Percentiles rank a stretch among this genome's conserved stretches.
Conservation (phyloP, 2,797 vertebrate species). For the Serranus cabrilla region DNA sequence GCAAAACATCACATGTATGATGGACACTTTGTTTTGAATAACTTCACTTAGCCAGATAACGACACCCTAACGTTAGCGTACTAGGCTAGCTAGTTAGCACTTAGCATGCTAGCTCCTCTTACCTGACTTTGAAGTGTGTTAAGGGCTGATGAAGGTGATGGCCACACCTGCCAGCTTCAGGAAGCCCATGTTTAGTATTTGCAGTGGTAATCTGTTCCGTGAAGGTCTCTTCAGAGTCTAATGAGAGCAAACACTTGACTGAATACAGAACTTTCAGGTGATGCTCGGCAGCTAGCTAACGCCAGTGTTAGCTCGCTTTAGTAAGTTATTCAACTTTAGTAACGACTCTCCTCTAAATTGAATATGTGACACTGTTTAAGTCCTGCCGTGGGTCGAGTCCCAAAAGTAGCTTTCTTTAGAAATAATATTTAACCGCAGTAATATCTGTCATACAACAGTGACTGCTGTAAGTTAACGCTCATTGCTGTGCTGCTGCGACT, state of each 20-base stretch:
- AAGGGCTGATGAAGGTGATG: constrained; percentile 14
- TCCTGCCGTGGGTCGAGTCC: background rate
- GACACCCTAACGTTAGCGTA: too few species aligned
- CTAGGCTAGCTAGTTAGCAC: background rate
- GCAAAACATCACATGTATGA: background rate
- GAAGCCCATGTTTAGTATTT: constrained; percentile 32
- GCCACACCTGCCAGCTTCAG: background rate
- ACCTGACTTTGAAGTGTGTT: constrained; percentile 48
- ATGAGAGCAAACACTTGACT: background rate
- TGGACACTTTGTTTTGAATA: background rate
- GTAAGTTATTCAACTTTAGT: background rate
- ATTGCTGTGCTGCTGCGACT: background rate
- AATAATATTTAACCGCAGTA: background rate
- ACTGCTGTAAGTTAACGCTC: background rate
- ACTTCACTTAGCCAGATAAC: background rate
- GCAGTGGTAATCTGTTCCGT: background rate
- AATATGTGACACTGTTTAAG: background rate
- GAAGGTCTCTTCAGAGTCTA: background rate
- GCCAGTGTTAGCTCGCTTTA: background rate
- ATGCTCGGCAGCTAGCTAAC: background rate
- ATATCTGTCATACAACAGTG: background rate
- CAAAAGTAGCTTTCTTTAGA: background rate
- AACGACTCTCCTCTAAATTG: background rate
- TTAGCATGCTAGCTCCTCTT: constrained; percentile 43
- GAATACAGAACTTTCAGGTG: constrained; percentile 9